Base-by-base conservation (phyloP, 2,113 vertebrate genomes). In the Pelvicachromis taeniatus region DNA sequence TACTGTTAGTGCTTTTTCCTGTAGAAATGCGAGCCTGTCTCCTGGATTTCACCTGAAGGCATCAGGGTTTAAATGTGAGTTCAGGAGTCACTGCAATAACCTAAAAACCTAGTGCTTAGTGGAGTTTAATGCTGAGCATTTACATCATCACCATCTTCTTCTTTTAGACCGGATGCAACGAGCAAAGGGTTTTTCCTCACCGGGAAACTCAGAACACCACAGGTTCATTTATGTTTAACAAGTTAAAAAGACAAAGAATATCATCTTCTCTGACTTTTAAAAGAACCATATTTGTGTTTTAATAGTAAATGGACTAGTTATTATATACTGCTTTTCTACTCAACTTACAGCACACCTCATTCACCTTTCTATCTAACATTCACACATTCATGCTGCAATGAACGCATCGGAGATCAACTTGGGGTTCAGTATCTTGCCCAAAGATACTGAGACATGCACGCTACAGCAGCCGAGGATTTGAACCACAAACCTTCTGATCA, bases 51-150 rank as follows among this genome's bases (percentile, higher is more conserved):
- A 50, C 42, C 14, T 75, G 29, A 75, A 75, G 42, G 68, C 68
- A 31, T 75, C 68, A 31, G 23, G 9, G 23, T 75, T 23, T 19
- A 45, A 50, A 50, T 0, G 0, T 23, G 14, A 29, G 0, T 73
- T 73, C 23, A 31, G 68, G 42, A 48, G 23, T 29, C 42, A 0
- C 2, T 12, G 68, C 16, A 48, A 50, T 2, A 75, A 50, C 10
- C 42, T 19, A 17, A 50, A 19, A 48, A n/a, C 26, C 48, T 42
- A 50, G 17, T 2, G 2, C 21, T 50, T 50, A 73, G 16, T 48
- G 40, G 9, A 17, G 40, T 48, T 45, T 29, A 17, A 73, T 0
- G 68, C 14, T 73, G 68, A 73, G 40, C 40, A 17, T 73, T 73
- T 73, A 48, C 5, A 42, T 6, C 40, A 48, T 11, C 5, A 7